These are phyloP conservation scores for Tillus elongatus DNA, from an alignment of 2,888 invertebrate genomes.

Conservation along the genomic window DNA sequence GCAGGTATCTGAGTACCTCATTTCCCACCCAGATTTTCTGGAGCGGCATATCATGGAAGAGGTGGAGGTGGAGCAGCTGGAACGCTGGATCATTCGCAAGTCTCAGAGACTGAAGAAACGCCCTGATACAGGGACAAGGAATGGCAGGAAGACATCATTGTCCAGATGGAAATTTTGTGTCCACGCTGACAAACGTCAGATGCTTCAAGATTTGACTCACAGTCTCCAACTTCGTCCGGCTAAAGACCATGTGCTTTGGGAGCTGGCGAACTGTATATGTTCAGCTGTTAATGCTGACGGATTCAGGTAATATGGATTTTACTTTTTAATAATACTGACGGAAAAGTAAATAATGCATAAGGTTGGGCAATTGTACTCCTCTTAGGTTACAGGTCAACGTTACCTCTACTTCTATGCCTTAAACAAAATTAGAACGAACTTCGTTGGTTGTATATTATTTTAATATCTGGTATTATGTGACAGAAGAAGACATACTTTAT, in stretches of 20 bases:
- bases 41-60: slow-evolving; percentile 55
- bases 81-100: slow-evolving; percentile 55
- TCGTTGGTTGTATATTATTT: too few relatives aligned
- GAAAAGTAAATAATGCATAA: too few relatives aligned
- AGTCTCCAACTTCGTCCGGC: slow-evolving; percentile 52
- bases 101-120: slow-evolving; percentile 45
- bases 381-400: too few relatives aligned
- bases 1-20: slow-evolving; percentile 47
- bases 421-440: too few relatives aligned
- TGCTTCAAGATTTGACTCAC: slow-evolving; percentile 54
- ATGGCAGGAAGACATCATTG: slow-evolving; percentile 46
- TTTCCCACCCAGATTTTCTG: slow-evolving; percentile 54
- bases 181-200: slow-evolving; percentile 55
- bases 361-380: too few relatives aligned
- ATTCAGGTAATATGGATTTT: slow-evolving; percentile 37
- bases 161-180: slow-evolving; percentile 51
- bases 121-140: slow-evolving; percentile 28
- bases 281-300: slow-evolving; percentile 59
- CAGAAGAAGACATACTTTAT: too few relatives aligned
- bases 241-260: slow-evolving; percentile 56
- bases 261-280: slow-evolving; percentile 56
- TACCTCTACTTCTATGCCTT: too few relatives aligned
- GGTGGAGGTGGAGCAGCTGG: slow-evolving; percentile 53
- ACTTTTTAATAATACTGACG: too few relatives aligned
- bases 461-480: too few relatives aligned